Conservation (phyloP, 2,888 invertebrate genomes). For the Nemurella pictetii region DNA sequence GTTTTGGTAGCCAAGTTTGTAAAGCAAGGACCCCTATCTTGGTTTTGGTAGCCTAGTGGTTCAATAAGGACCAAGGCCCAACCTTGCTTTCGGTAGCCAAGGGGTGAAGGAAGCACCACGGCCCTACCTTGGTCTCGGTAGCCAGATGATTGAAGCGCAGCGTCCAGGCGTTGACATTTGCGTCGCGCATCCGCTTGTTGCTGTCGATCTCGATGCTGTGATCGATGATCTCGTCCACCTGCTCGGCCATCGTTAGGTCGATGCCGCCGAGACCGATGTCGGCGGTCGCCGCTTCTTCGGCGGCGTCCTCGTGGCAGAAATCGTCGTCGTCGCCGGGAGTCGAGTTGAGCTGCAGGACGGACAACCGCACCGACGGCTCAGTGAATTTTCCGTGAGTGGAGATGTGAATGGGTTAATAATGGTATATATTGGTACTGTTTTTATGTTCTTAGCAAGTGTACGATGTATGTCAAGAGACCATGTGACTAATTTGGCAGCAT, state of each 20-base stretch:
- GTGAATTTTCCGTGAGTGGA: too few species aligned
- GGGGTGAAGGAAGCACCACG: too few species aligned
- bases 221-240: constrained; percentile 81
- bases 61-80: too few species aligned
- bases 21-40: too few species aligned
- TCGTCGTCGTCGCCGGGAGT: constrained; percentile 34
- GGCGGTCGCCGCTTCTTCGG: neutral
- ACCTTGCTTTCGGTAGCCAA: too few species aligned
- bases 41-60: too few species aligned
- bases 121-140: constrained; percentile 74
- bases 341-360: constrained; percentile 35
- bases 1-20: too few species aligned
- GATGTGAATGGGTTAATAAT: too few species aligned
- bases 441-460: too few species aligned
- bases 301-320: constrained; percentile 34
- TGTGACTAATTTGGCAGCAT: too few species aligned
- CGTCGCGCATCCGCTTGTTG: constrained; percentile 82
- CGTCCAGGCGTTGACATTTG: constrained; percentile 85
- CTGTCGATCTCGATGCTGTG: constrained; percentile 87
- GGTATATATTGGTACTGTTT: too few species aligned
- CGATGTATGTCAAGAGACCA: too few species aligned
- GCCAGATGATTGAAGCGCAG: constrained; percentile 80
- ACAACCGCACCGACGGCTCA: neutral
- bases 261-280: neutral
- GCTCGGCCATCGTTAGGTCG: constrained; percentile 47